Conservation (phyloP, 2,113 vertebrate species). For the Thalassarche chlororhynchos region DNA sequence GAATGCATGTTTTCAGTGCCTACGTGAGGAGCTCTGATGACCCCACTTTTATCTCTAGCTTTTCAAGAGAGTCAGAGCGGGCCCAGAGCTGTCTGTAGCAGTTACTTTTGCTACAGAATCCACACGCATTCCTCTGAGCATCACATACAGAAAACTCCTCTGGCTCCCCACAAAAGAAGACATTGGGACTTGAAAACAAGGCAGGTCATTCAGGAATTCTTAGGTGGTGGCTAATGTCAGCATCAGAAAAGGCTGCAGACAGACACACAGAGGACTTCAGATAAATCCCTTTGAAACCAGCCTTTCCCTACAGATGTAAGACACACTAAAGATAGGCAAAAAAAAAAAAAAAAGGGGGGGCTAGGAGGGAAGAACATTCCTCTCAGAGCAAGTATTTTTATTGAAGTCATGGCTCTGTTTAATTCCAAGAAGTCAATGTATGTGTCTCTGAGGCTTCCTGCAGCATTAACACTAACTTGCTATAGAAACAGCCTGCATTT, state of each 20-base stretch:
- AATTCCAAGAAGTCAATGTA: neutral
- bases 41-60: slow-evolving; percentile 44
- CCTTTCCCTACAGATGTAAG: neutral
- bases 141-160: slow-evolving; percentile 11
- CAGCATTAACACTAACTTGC: neutral
- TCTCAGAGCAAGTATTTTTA: neutral
- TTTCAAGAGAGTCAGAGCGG: neutral
- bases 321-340: neutral
- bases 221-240: slow-evolving; percentile 22
- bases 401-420: neutral
- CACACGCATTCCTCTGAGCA: slow-evolving; percentile 30
- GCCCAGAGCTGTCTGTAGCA: neutral
- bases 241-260: slow-evolving; percentile 22
- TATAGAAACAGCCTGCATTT: neutral
- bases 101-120: slow-evolving; percentile 7
- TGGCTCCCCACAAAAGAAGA: neutral
- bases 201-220: slow-evolving; percentile 16
- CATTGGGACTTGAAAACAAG: neutral
- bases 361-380: neutral
- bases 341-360: neutral
- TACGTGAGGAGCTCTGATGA: slow-evolving; percentile 27
- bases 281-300: slow-evolving; percentile 28
- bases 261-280: neutral
- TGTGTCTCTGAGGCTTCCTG: neutral
- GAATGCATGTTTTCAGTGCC: slow-evolving; percentile 21